Evolutionary conservation across 2,888 invertebrate genomes (phyloP).

Genomic region (Drosophila mayaguana): DNA sequence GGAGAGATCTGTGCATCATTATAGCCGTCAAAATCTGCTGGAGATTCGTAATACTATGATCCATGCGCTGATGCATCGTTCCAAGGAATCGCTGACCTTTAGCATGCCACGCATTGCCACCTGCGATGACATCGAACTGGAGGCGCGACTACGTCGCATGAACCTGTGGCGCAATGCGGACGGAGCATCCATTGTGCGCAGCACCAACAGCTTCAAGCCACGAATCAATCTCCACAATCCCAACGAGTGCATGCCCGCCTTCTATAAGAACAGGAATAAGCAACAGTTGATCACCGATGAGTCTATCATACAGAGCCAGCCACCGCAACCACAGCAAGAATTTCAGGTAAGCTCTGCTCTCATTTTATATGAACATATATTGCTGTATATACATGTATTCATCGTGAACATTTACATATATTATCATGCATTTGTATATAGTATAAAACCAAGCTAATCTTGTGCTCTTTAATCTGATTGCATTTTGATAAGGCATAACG

Average conservation of each 20-base stretch:
- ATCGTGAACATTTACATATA: background rate
- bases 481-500: conserved; percentile 23
- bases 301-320: conserved; percentile 81
- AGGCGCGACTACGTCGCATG: conserved; percentile 74
- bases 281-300: conserved; percentile 70
- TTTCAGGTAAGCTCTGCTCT: conserved; percentile 70
- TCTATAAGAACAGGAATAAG: conserved; percentile 79
- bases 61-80: conserved; percentile 51
- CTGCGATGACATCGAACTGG: conserved; percentile 80
- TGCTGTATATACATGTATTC: background rate
- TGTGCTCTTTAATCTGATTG: background rate
- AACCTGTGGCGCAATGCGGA: conserved; percentile 70
- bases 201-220: conserved; percentile 25
- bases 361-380: background rate
- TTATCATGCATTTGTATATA: background rate
- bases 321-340: conserved; percentile 77
- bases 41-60: conserved; percentile 78
- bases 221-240: conserved; percentile 23
- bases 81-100: conserved; percentile 52
- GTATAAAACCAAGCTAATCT: conserved; percentile 11
- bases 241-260: conserved; percentile 82
- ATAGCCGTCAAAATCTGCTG: conserved; percentile 71
- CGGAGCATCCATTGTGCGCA: conserved; percentile 1
- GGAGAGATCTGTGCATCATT: conserved; percentile 45
- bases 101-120: conserved; percentile 75